Conservation (phyloP, 2,888 invertebrate species). For the Dolomedes plantarius region DNA sequence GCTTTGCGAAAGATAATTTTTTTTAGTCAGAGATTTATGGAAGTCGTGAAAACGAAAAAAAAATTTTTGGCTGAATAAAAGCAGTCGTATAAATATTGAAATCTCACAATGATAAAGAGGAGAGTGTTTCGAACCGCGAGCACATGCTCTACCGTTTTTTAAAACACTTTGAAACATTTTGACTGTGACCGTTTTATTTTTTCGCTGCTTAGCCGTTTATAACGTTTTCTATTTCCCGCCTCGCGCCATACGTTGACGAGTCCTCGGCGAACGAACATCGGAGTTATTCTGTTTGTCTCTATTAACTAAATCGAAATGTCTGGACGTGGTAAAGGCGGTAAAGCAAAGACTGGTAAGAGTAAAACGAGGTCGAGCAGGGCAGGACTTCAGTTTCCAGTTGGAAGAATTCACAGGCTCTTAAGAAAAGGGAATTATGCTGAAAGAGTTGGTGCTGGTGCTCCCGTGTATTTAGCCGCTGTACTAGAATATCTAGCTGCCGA, state of each 20-base stretch:
- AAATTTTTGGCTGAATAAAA: too few species aligned
- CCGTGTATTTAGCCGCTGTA: slow-evolving; percentile 78
- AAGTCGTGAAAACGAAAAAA: too few species aligned
- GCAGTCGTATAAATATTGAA: too few species aligned
- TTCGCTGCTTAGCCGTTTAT: background rate
- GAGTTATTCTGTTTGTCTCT: background rate
- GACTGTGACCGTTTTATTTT: background rate
- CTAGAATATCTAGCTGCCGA: slow-evolving; percentile 84
- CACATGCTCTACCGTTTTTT: too few species aligned
- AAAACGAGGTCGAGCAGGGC: slow-evolving; percentile 73
- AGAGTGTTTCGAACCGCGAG: too few species aligned
- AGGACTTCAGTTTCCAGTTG: slow-evolving; percentile 74
- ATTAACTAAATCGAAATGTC: slow-evolving; percentile 67
- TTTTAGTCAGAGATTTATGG: too few species aligned
- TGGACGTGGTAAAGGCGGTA: slow-evolving; percentile 74
- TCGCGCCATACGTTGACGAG: background rate
- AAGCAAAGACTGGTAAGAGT: slow-evolving; percentile 73
- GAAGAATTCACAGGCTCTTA: slow-evolving; percentile 70
- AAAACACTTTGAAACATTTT: too few species aligned
- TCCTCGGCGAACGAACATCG: too few species aligned
- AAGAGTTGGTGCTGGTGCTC: slow-evolving; percentile 76
- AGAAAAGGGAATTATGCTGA: slow-evolving; percentile 78
- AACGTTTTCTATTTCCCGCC: background rate
- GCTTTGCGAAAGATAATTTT: too few species aligned
- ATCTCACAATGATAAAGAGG: too few species aligned